Percentiles rank a stretch among this genome's conserved stretches.
phyloP scores from a whole-genome alignment of 2,113 vertebrate species.

The Lipophrys pholis region DNA sequence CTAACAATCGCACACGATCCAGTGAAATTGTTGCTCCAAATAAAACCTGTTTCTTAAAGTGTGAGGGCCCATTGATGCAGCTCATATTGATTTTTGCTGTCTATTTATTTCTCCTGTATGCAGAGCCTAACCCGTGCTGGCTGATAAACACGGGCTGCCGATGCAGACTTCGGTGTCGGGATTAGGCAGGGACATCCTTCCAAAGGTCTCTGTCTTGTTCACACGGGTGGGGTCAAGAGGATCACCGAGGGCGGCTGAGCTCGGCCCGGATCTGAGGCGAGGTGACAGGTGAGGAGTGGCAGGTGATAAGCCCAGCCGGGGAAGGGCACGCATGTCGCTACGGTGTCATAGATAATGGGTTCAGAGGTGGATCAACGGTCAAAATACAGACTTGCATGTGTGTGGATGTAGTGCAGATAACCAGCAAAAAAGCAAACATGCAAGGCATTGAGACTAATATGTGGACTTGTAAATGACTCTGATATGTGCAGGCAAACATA shows the following conservation, averaged over 20 bases:
- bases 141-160: slow-evolving; percentile 67
- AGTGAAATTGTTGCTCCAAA: slow-evolving; percentile 39
- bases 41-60: slow-evolving; percentile 41
- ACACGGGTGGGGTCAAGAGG: slow-evolving; percentile 56
- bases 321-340: slow-evolving; percentile 40
- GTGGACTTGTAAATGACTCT: not conserved
- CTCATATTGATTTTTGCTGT: slow-evolving; percentile 65
- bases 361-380: slow-evolving; percentile 68
- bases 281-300: slow-evolving; percentile 66
- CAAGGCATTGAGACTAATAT: not conserved
- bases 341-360: slow-evolving; percentile 73
- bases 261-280: slow-evolving; percentile 40
- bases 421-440: not conserved
- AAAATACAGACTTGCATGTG: slow-evolving; percentile 52
- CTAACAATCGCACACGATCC: slow-evolving; percentile 31
- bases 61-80: slow-evolving; percentile 46
- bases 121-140: slow-evolving; percentile 47
- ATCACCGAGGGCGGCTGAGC: slow-evolving; percentile 4
- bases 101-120: slow-evolving; percentile 61
- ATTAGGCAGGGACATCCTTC: slow-evolving; percentile 66
- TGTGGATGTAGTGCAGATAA: slow-evolving; percentile 43
- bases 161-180: slow-evolving; percentile 56
- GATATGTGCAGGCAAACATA: not conserved
- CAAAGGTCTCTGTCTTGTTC: slow-evolving; percentile 59
- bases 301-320: slow-evolving; percentile 61